Evolutionary conservation across 2,797 vertebrate species (phyloP), one percentile per base, ranked within the genome.

Genomic region (Pantherophis vulpinus): DNA sequence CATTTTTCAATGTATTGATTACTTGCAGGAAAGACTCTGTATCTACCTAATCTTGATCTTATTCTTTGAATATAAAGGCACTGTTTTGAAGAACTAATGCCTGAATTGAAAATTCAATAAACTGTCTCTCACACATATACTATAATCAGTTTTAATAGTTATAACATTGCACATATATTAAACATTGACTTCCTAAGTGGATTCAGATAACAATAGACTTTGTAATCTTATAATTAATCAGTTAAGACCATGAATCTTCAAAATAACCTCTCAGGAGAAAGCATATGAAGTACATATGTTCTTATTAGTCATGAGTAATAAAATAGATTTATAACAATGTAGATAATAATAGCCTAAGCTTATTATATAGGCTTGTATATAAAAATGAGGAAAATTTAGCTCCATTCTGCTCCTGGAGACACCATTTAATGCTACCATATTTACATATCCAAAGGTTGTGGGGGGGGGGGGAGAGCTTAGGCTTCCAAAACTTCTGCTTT

Each of bases 311-410:
- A 54, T 61, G 42, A 89, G 60, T 93, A 90, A 55, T 89, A 94
- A 92, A 86, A 86, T 60, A 83, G 42, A 88, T 95, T 95, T 94
- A 93, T 86, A 92, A 42, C 79, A 93, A 93, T 90, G 93, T 94
- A 94, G 59, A 23, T 88, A 27, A 1, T 90, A 95, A 55, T 56
- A 95, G 56, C 86, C 93, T 3, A 94, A 90, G 5, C 56, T 95
- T 86, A 91, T 93, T 90, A 93, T 95, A 32, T 4, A 91, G 88
- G 0, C 86, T 89, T 93, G 51, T 87, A 37, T 87, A 94, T n/a
- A 87, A 93, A 91, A 93, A 56, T 16, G 87, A 32, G 18, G 74
- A 27, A 86, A 83, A 18, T 87, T 92, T 59, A 91, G 7, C 60
- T 47, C 93, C 87, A 88, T 8, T 56, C 94, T 92, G 55, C 7